Evolutionary conservation across 1,140 invertebrate species (phyloP).

Genomic region (Solenopsis fugax): DNA sequence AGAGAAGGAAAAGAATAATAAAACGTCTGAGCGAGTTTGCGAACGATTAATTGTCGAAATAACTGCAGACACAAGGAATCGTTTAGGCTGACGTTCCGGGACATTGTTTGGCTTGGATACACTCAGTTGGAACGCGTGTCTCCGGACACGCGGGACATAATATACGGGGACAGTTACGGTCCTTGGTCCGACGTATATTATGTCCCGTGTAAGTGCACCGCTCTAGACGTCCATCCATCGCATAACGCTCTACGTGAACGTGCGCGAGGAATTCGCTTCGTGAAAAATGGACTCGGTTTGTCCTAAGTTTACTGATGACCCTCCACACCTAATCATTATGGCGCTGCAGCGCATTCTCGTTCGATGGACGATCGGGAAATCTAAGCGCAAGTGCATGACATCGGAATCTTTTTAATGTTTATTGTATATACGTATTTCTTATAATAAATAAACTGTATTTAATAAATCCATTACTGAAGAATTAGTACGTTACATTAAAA

Average conservation of each 20-base stretch:
- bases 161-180: conserved; percentile 83
- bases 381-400: background rate
- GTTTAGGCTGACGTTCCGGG: conserved; percentile 79
- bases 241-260: conserved; percentile 38
- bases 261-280: conserved; percentile 6
- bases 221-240: conserved; percentile 28
- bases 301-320: background rate
- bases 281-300: conserved; percentile 31
- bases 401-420: background rate
- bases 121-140: conserved; percentile 79
- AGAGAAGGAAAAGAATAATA: background rate
- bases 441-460: background rate
- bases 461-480: background rate
- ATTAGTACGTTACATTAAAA: background rate
- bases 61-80: conserved; percentile 83
- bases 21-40: background rate
- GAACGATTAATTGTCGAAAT: conserved; percentile 84
- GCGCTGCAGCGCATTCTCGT: background rate
- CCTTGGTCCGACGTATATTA: conserved; percentile 80
- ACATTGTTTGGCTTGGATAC: conserved; percentile 78
- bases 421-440: background rate
- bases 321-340: background rate
- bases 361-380: background rate
- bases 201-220: conserved; percentile 76
- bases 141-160: conserved; percentile 80